phyloP scores from a whole-genome alignment of 2,888 invertebrate species.

The Abscondita cerata region DNA sequence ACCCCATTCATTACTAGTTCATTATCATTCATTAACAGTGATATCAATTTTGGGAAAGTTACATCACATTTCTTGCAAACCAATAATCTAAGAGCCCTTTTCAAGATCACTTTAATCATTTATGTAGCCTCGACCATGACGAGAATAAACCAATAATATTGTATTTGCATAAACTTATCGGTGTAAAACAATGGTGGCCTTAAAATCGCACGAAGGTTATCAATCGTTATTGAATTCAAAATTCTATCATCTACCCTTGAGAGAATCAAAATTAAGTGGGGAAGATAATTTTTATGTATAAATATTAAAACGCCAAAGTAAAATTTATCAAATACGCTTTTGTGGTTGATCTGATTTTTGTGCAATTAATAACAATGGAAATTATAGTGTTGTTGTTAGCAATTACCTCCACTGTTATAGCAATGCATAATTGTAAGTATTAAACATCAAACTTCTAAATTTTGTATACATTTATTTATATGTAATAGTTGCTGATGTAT shows the following conservation, averaged over 20 bases:
- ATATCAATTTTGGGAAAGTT: too few species aligned
- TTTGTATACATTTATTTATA: not conserved
- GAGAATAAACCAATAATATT: conserved; percentile 5
- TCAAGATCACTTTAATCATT: conserved; percentile 13
- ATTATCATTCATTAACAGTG: too few species aligned
- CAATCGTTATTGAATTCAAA: conserved; percentile 18
- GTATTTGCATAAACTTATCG: conserved; percentile 46
- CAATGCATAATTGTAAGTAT: conserved; percentile 51
- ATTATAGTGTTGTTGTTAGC: not conserved
- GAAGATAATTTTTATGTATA: conserved; percentile 40
- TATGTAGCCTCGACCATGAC: too few species aligned
- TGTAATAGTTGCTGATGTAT: conserved; percentile 69
- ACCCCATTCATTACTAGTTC: too few species aligned
- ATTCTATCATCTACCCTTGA: conserved; percentile 47
- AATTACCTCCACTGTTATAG: conserved; percentile 37
- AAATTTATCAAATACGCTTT: not conserved
- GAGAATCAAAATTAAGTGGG: conserved; percentile 43
- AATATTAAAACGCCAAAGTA: not conserved
- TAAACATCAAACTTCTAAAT: not conserved
- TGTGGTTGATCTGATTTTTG: not conserved
- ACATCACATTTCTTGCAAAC: too few species aligned
- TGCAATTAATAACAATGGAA: not conserved
- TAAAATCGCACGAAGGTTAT: conserved; percentile 49
- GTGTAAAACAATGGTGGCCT: conserved; percentile 51
- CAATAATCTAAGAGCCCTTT: too few species aligned